Conservation (phyloP, 2,113 vertebrate species). For the Hucho hucho region DNA sequence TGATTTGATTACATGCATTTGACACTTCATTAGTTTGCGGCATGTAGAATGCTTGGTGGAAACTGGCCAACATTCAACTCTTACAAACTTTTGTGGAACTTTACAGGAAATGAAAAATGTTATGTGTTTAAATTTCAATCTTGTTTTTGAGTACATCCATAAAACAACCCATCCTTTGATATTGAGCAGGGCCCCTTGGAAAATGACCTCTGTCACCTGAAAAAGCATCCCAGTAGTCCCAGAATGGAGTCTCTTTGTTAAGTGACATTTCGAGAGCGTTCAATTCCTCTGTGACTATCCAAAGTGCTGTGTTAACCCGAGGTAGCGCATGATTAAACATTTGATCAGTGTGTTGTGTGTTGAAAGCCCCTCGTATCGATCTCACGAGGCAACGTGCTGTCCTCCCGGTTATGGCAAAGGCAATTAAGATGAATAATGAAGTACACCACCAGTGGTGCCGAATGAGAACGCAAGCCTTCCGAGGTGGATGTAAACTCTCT, state of each 20-base stretch:
- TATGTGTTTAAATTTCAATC: too few species aligned
- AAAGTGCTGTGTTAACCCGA: slow-evolving; percentile 19
- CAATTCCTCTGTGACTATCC: not conserved
- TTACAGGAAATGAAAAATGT: too few species aligned
- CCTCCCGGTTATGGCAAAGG: slow-evolving; percentile 49
- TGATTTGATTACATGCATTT: too few species aligned
- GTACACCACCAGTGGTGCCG: slow-evolving; percentile 27
- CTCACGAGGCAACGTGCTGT: slow-evolving; percentile 39
- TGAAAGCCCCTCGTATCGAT: slow-evolving; percentile 36
- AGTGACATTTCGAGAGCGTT: not conserved
- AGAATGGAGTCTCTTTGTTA: not conserved
- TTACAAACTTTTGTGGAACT: too few species aligned
- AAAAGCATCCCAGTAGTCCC: too few species aligned
- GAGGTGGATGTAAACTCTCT: slow-evolving; percentile 16
- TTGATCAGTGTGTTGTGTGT: slow-evolving; percentile 41
- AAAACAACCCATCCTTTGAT: too few species aligned
- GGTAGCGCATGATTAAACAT: slow-evolving; percentile 54
- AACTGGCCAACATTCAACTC: too few species aligned
- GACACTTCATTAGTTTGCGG: too few species aligned
- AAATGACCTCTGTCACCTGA: too few species aligned
- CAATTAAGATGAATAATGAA: slow-evolving; percentile 66
- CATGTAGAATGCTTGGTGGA: too few species aligned
- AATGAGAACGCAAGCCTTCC: slow-evolving; percentile 55
- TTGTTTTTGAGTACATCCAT: too few species aligned
- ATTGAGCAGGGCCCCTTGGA: too few species aligned